Conservation (phyloP, 2,113 vertebrate species). For the Anarhynchus alexandrinus region DNA sequence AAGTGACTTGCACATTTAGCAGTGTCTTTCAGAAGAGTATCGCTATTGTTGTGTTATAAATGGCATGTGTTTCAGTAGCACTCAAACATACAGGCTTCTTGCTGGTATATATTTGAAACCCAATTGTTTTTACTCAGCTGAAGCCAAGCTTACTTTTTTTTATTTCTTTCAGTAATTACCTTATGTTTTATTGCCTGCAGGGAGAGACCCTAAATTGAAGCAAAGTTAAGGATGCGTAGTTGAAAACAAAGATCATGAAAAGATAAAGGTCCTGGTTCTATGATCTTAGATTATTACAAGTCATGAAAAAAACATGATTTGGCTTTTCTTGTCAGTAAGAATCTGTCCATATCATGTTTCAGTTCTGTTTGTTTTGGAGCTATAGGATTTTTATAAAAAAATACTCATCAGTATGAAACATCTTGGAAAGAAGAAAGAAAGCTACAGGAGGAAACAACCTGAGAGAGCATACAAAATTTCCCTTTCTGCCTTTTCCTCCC, state of each 20-base stretch:
- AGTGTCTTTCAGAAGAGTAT: conserved; percentile 68
- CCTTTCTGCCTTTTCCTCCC: background rate
- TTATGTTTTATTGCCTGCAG: conserved; percentile 58
- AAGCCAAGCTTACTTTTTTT: conserved; percentile 65
- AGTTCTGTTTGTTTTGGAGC: background rate
- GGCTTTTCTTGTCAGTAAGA: background rate
- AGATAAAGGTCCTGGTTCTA: conserved; percentile 15
- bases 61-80: conserved; percentile 64
- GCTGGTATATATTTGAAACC: conserved; percentile 61
- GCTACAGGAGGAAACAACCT: background rate
- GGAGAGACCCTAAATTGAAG: conserved; percentile 29
- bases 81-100: conserved; percentile 62
- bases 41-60: conserved; percentile 62
- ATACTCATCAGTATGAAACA: background rate
- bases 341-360: background rate
- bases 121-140: conserved; percentile 63
- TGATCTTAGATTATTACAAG: conserved; percentile 15
- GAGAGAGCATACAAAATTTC: background rate
- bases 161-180: conserved; percentile 63
- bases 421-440: background rate
- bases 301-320: background rate
- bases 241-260: conserved; percentile 45
- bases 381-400: background rate
- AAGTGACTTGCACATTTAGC: conserved; percentile 71
- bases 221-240: conserved; percentile 14